These are phyloP conservation scores for Drosophila virilis DNA, from an alignment of 1,140 invertebrate species.

Conservation along the genomic window DNA sequence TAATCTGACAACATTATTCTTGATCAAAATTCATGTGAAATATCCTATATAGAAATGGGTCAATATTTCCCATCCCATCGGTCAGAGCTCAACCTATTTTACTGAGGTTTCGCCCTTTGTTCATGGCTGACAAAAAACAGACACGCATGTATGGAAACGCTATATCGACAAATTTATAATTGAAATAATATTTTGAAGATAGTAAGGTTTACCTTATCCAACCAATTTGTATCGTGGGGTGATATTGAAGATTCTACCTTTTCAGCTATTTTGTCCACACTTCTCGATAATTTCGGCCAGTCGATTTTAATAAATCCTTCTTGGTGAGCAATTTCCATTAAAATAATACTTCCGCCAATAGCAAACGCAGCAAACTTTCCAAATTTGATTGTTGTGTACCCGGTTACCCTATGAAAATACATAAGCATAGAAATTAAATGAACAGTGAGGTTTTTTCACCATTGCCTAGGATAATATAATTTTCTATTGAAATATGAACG, in stretches of 20 bases:
- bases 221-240: conserved; percentile 88
- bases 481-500: no score
- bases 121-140: no score
- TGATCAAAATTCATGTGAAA: no score
- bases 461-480: no score
- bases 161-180: neutral
- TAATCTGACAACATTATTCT: neutral
- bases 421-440: neutral
- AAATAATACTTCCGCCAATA: conserved; percentile 93
- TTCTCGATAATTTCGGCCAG: conserved; percentile 93
- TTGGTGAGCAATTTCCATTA: conserved; percentile 95
- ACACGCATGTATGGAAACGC: neutral
- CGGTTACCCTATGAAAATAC: conserved; percentile 89
- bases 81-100: no score
- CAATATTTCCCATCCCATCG: no score
- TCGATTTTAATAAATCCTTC: conserved; percentile 96
- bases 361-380: conserved; percentile 95
- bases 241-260: conserved; percentile 92
- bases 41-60: no score
- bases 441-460: no score
- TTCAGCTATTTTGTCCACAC: conserved; percentile 92
- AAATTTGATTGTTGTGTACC: conserved; percentile 95
- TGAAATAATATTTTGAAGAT: neutral
- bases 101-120: no score
- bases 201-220: conserved; percentile 89